Base-by-base conservation (phyloP, 2,797 vertebrate species). In the Neolamprologus multifasciatus region DNA sequence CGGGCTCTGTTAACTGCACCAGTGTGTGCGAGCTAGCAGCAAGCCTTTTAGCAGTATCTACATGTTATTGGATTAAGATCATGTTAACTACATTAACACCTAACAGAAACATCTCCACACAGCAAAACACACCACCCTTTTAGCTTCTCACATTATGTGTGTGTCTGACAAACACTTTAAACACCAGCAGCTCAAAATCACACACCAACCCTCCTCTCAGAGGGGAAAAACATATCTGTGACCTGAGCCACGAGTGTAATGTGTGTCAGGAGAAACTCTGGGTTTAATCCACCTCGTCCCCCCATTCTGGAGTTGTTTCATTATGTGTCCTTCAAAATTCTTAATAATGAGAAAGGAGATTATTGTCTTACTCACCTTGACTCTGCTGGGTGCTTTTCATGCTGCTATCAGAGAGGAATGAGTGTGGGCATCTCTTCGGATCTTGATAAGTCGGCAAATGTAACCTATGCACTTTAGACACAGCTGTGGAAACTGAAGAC, bases 41-140 rank as follows among this genome's bases (percentile, higher is more conserved):
- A 78, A 77, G 80, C 89, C 87, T 87, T 89, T 91, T 83, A 90
- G 52, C 84, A 79, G 77, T 10, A 89, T 82, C 82, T 43, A 54
- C 69, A 78, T 83, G 16, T 74, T 94, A 94, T 94, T 88, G 93
- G 90, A 92, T 93, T 91, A 84, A 91, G 93, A 88, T 94, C 92
- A 90, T 88, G 87, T 94, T 86, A 89, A 92, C 51, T 88, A 84
- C 92, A 91, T 92, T 23, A 92, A 91, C 93, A 91, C 87, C 89
- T 84, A 17, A 50, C 81, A 23, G 64, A 23, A 87, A 92, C 93
- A 93, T 85, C 83, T 77, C 80, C 4, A 19, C 12, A 48, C 81
- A 79, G 84, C 77, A 62, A 82, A 92, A 88, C 85, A 91, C 89
- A 84, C 6, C 11, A 78, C 52, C 67, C 50, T 67, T 26, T 83